Conservation (phyloP, 2,888 invertebrate genomes). For the Anoplius nigerrimus region DNA sequence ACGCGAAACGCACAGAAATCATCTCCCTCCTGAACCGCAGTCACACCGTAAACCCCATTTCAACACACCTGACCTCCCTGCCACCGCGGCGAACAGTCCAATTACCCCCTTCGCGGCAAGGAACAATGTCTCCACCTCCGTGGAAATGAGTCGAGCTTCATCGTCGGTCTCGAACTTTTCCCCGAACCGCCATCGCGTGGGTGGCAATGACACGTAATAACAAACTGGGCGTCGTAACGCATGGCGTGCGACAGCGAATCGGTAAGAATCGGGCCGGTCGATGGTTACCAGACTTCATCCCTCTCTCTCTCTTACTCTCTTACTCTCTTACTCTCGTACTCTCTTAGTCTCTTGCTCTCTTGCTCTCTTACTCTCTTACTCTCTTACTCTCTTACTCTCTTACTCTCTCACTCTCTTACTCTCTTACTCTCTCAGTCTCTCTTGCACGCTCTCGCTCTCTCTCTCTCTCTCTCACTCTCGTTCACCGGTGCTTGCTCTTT, state of each 20-base stretch:
- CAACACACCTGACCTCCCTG: too few relatives aligned
- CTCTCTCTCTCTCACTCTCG: conserved; percentile 1
- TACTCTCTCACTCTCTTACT: not conserved
- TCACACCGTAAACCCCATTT: too few relatives aligned
- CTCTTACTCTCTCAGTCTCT: not conserved
- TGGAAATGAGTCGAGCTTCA: too few relatives aligned
- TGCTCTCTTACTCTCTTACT: not conserved
- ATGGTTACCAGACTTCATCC: not conserved
- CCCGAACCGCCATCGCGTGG: conserved; percentile 55
- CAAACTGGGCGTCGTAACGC: conserved; percentile 62
- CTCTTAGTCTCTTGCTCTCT: conserved; percentile 6
- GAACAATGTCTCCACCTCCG: too few relatives aligned
- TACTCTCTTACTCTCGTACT: not conserved
- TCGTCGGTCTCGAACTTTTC: conserved; percentile 24
- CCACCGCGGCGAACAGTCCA: too few relatives aligned
- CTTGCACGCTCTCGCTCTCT: not conserved
- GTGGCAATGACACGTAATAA: conserved; percentile 69
- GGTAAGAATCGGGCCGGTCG: conserved; percentile 38
- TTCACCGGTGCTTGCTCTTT: conserved; percentile 11
- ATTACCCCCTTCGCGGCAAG: too few relatives aligned
- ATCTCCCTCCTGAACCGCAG: too few relatives aligned
- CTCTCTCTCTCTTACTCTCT: not conserved
- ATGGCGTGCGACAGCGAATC: conserved; percentile 73
- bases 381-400: not conserved
- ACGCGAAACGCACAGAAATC: too few relatives aligned